These are phyloP conservation scores for Exocentrus adspersus DNA, from an alignment of 2,888 invertebrate species.

Conservation along the genomic window DNA sequence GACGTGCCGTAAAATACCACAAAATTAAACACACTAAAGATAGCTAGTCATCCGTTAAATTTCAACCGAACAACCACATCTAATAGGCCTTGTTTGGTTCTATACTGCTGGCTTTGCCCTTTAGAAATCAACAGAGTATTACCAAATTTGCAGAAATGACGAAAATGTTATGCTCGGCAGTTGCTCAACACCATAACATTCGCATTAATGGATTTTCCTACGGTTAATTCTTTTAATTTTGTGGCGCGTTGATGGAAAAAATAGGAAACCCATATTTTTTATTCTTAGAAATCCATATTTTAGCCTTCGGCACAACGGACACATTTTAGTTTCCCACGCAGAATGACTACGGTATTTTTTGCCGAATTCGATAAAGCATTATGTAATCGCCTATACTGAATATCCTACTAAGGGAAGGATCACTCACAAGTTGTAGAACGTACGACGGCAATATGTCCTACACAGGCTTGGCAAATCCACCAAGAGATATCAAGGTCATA, in stretches of 20 bases:
- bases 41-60: not conserved
- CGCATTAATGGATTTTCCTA: not conserved
- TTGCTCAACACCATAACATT: conserved; percentile 3
- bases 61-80: not conserved
- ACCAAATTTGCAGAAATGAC: not conserved
- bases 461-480: too few relatives aligned
- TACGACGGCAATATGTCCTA: too few relatives aligned
- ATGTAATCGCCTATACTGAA: too few relatives aligned
- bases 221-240: not conserved
- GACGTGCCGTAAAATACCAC: conserved; percentile 14
- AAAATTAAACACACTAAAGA: conserved; percentile 6
- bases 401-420: too few relatives aligned
- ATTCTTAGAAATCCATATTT: not conserved
- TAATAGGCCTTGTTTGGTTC: not conserved
- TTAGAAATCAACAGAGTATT: conserved; percentile 1
- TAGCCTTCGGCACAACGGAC: not conserved
- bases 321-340: conserved; percentile 1
- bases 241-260: not conserved
- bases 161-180: not conserved
- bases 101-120: not conserved
- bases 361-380: too few relatives aligned
- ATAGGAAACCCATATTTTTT: conserved; percentile 1
- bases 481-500: too few relatives aligned
- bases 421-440: too few relatives aligned
- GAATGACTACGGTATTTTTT: conserved; percentile 1